Conservation (phyloP, 1,140 invertebrate species). For the Leptinotarsa lineolata region DNA sequence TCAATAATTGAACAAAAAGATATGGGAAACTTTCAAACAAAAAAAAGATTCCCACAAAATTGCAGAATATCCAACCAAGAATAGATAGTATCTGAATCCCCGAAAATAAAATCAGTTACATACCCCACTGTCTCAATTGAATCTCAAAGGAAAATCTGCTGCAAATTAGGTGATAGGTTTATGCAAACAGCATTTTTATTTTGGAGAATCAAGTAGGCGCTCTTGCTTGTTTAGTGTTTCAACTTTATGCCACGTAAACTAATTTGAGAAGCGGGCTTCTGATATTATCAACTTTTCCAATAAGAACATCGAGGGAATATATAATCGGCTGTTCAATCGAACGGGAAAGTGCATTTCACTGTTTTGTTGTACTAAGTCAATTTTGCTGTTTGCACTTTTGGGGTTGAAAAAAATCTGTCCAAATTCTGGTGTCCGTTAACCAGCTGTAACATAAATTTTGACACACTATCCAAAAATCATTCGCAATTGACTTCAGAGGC, state of each 20-base stretch:
- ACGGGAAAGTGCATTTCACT: not conserved
- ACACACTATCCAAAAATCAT: too few relatives aligned
- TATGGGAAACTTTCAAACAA: not conserved
- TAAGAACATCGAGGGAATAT: constrained; percentile 7
- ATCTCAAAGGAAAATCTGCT: constrained; percentile 35
- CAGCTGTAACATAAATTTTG: too few relatives aligned
- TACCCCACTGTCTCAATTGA: constrained; percentile 32
- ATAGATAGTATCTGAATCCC: not conserved
- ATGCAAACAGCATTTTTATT: constrained; percentile 24
- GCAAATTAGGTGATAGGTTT: constrained; percentile 25
- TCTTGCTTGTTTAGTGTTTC: constrained; percentile 21
- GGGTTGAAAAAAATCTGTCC: too few relatives aligned
- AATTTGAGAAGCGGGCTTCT: constrained; percentile 6
- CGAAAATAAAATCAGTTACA: not conserved
- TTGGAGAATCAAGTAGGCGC: not conserved
- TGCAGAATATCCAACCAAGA: not conserved
- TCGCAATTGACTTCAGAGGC: too few relatives aligned
- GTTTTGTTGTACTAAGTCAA: too few relatives aligned
- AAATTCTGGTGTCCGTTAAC: too few relatives aligned
- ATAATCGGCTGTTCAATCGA: not conserved
- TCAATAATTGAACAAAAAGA: not conserved
- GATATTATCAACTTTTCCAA: constrained; percentile 16
- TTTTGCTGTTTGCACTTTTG: too few relatives aligned
- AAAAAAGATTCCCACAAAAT: not conserved
- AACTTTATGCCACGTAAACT: constrained; percentile 22